Evolutionary conservation across 2,797 vertebrate genomes (phyloP), one percentile per base, ranked within the genome.

Genomic region (Sebastes kiyomatsui): DNA sequence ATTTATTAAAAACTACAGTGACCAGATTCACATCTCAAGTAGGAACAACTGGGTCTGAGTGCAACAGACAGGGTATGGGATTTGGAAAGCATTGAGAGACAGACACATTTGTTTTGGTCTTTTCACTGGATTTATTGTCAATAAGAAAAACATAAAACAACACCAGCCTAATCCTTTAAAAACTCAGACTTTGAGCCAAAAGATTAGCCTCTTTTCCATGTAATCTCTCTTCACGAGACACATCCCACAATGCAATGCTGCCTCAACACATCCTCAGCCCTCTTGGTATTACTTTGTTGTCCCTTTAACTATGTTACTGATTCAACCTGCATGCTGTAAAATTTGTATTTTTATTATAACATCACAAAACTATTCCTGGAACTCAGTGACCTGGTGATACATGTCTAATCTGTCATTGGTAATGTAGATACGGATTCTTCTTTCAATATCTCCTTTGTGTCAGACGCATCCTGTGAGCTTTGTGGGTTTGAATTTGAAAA

Each of bases 401-500:
- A 10, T 30, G 6, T 23, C 3, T 23, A 6, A 56, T 33, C 20
- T 67, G 56, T 55, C 54, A 5, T 4, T 62, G 2, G 27, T 30
- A 6, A 59, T 11, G 3, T 20, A 62, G 11, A 58, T 13, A 38
- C 3, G 30, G 4, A 7, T 60, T n/a, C 4, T 49, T 8, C 3
- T 74, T 42, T 71, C 4, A 66, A 49, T 10, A 32, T 49, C 0
- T 58, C 18, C 14, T 73, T 62, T 90, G 82, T 85, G 9, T 79
- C 78, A 61, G 98, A 97, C 14, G 93, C 96, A 2, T 97, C 97
- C 75, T 99, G 98, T 16, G 97, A 99, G 88, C 96, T 99, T 1
- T 99, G 98, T 22, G 98, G 98, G 30, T 98, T 98, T 56, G 97
- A 97, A 88, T 99, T 99, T 74, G 97, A 99, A 87, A 99, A 99